A percentile compares a stretch with the other conserved stretches of the same genome.
phyloP scores from a whole-genome alignment of 2,113 vertebrate species.

The Zosterops pallidus region DNA sequence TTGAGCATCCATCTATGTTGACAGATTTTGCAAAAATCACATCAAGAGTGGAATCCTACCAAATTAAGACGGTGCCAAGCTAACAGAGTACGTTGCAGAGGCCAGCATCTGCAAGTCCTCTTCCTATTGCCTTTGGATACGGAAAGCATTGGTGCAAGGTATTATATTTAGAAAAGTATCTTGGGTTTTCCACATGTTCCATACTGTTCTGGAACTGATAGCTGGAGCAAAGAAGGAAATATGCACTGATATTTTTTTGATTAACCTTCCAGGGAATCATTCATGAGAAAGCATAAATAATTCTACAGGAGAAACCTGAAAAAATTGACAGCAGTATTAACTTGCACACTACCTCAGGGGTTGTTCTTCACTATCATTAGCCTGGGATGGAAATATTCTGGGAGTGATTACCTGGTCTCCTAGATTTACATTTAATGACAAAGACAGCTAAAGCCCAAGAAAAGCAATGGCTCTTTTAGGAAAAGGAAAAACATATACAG shows the following conservation, averaged over 20 bases:
- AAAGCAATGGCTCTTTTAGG: neutral
- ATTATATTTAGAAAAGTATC: neutral
- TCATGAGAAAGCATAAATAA: neutral
- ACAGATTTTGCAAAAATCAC: neutral
- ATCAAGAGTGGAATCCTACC: neutral
- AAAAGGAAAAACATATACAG: neutral
- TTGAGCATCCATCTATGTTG: neutral
- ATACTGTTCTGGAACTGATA: neutral
- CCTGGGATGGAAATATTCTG: neutral
- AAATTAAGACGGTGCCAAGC: neutral
- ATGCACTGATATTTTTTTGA: neutral
- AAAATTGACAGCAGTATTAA: neutral
- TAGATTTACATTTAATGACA: neutral
- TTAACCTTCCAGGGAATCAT: neutral
- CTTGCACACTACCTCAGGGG: neutral
- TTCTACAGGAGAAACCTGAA: neutral
- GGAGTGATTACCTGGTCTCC: neutral
- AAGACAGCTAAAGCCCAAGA: neutral
- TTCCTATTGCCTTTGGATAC: neutral
- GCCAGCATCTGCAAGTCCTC: neutral
- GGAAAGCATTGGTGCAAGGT: neutral
- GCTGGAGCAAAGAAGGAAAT: neutral
- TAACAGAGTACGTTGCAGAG: neutral
- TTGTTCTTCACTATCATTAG: neutral
- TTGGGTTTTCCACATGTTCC: neutral